phyloP scores from a whole-genome alignment of 2,888 invertebrate species.

The Philereme vetulata region DNA sequence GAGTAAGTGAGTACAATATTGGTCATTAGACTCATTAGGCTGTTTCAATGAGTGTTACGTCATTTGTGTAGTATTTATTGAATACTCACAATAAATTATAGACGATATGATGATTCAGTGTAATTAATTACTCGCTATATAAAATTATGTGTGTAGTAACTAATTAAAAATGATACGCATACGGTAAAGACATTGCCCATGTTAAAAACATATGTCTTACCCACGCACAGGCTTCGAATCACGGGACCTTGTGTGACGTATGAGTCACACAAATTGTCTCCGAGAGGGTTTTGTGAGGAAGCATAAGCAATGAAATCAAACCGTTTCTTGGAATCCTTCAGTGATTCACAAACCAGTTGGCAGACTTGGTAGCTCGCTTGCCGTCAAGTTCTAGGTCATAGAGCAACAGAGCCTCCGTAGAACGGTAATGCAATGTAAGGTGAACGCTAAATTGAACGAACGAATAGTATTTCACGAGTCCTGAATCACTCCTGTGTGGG shows the following conservation, averaged over 20 bases:
- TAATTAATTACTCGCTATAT: background rate
- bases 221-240: constrained; percentile 4
- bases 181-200: background rate
- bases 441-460: constrained; percentile 16
- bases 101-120: background rate
- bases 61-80: constrained; percentile 48
- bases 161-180: background rate
- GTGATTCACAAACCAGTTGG: constrained; percentile 50
- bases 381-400: constrained; percentile 77
- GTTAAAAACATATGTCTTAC: constrained; percentile 1
- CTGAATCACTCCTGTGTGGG: background rate
- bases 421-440: constrained; percentile 27
- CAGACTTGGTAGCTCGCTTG: constrained; percentile 47
- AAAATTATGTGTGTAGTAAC: too few relatives aligned
- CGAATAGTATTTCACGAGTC: constrained; percentile 1
- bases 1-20: constrained; percentile 52
- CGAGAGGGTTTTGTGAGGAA: constrained; percentile 58
- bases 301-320: constrained; percentile 59
- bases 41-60: constrained; percentile 64
- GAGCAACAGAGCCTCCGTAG: constrained; percentile 50
- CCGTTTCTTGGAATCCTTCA: constrained; percentile 61
- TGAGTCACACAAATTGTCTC: constrained; percentile 36
- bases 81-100: constrained; percentile 5
- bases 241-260: constrained; percentile 1
- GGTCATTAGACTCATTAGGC: constrained; percentile 60